Evolutionary conservation across 2,797 vertebrate genomes (phyloP).

Genomic region (Pseudochromis fuscus): DNA sequence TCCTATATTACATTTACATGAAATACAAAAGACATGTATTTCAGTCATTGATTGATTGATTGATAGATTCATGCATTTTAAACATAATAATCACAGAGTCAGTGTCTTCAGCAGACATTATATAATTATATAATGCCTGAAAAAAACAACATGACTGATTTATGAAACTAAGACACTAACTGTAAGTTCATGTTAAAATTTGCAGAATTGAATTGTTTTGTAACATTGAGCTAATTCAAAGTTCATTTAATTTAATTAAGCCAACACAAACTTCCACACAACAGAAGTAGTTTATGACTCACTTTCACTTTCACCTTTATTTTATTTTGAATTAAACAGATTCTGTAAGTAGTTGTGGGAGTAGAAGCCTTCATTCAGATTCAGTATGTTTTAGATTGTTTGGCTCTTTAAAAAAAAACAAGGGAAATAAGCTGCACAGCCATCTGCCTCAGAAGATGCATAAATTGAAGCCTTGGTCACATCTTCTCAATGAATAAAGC

Average conservation of each 20-base stretch:
- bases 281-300: background rate
- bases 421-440: constrained; percentile 14
- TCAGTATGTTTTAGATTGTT: constrained; percentile 14
- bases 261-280: background rate
- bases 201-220: background rate
- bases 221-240: background rate
- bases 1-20: background rate
- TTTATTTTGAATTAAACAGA: background rate
- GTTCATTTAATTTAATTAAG: background rate
- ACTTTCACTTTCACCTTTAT: background rate
- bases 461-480: constrained; percentile 34
- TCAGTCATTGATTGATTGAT: background rate
- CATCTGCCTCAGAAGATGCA: constrained; percentile 37
- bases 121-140: no score
- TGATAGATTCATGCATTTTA: background rate
- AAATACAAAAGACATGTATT: background rate
- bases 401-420: constrained; percentile 23
- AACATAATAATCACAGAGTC: background rate
- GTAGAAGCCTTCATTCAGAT: constrained; percentile 29
- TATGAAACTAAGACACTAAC: background rate
- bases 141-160: no score
- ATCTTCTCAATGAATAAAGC: constrained; percentile 50
- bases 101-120: background rate
- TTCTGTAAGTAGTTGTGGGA: constrained; percentile 18
- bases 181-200: background rate